Conservation (phyloP, 2,113 vertebrate genomes). For the Aldabrachelys gigantea region DNA sequence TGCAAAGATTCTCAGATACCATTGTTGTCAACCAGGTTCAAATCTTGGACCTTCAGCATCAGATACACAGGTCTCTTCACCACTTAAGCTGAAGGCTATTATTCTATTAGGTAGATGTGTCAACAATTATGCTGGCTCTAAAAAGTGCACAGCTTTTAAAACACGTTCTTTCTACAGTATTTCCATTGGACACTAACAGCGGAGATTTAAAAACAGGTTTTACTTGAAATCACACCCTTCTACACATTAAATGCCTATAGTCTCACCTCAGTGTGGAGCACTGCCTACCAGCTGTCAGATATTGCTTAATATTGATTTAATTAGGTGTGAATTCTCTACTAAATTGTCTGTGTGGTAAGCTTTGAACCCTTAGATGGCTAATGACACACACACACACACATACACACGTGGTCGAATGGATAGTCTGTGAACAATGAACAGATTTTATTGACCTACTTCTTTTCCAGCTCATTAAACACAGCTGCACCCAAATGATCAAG, state of each 20-base stretch:
- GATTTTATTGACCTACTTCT: slow-evolving; percentile 74
- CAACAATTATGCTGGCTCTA: neutral
- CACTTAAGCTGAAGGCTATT: neutral
- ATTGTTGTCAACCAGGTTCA: neutral
- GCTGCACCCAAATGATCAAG: slow-evolving; percentile 65
- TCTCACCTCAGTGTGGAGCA: slow-evolving; percentile 23
- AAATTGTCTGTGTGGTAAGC: slow-evolving; percentile 55
- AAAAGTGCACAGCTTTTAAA: neutral
- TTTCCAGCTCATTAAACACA: slow-evolving; percentile 72
- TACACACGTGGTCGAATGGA: slow-evolving; percentile 49
- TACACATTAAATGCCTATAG: slow-evolving; percentile 24
- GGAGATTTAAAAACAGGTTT: slow-evolving; percentile 44
- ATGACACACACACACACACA: slow-evolving; percentile 55
- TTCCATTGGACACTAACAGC: slow-evolving; percentile 14
- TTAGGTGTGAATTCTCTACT: slow-evolving; percentile 59
- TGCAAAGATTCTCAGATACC: neutral
- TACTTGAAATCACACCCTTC: slow-evolving; percentile 18
- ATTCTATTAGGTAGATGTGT: neutral
- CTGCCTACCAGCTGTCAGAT: slow-evolving; percentile 28
- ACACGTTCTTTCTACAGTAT: neutral
- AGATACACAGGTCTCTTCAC: neutral
- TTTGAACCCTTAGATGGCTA: slow-evolving; percentile 69
- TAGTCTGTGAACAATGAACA: slow-evolving; percentile 64
- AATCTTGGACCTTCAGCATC: neutral
- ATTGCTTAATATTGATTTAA: slow-evolving; percentile 52